Evolutionary conservation across 2,888 invertebrate genomes (phyloP).

Genomic region (Agonopterix arenella): DNA sequence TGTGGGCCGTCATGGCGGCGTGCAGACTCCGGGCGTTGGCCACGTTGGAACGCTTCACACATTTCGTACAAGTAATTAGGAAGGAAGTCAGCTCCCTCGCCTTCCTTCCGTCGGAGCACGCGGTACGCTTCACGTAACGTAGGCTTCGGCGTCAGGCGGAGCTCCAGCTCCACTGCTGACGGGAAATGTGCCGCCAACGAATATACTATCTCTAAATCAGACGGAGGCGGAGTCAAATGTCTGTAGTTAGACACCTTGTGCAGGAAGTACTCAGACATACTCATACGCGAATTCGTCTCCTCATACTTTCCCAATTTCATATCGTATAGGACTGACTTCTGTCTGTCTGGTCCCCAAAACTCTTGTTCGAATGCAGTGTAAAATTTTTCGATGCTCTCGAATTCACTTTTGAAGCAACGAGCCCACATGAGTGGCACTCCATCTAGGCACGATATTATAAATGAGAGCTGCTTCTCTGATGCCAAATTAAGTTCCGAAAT

Average conservation of each 20-base stretch:
- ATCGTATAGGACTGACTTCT: slow-evolving; percentile 63
- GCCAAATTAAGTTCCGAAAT: slow-evolving; percentile 59
- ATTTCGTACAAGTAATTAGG: slow-evolving; percentile 71
- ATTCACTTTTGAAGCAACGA: slow-evolving; percentile 61
- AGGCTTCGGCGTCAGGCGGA: slow-evolving; percentile 64
- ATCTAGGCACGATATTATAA: slow-evolving; percentile 64
- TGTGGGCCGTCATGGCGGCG: slow-evolving; percentile 40
- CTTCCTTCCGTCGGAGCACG: slow-evolving; percentile 62
- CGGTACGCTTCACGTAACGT: slow-evolving; percentile 66
- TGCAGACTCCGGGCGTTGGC: slow-evolving; percentile 55
- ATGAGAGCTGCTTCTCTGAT: slow-evolving; percentile 54
- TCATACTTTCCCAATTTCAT: slow-evolving; percentile 68
- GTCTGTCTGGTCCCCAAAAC: slow-evolving; percentile 65
- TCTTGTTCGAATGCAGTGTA: slow-evolving; percentile 63
- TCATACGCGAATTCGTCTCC: slow-evolving; percentile 45
- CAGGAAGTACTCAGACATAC: slow-evolving; percentile 68
- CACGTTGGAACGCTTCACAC: slow-evolving; percentile 68
- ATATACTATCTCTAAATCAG: slow-evolving; percentile 67
- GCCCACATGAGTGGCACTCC: slow-evolving; percentile 69
- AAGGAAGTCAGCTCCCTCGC: slow-evolving; percentile 58
- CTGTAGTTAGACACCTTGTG: slow-evolving; percentile 67
- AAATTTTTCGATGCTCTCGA: slow-evolving; percentile 50
- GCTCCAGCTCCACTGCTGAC: slow-evolving; percentile 62
- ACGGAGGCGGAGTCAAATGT: slow-evolving; percentile 62
- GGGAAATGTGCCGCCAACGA: slow-evolving; percentile 68